Evolutionary conservation across 2,797 vertebrate genomes (phyloP).

Genomic region (Eospalax fontanierii): DNA sequence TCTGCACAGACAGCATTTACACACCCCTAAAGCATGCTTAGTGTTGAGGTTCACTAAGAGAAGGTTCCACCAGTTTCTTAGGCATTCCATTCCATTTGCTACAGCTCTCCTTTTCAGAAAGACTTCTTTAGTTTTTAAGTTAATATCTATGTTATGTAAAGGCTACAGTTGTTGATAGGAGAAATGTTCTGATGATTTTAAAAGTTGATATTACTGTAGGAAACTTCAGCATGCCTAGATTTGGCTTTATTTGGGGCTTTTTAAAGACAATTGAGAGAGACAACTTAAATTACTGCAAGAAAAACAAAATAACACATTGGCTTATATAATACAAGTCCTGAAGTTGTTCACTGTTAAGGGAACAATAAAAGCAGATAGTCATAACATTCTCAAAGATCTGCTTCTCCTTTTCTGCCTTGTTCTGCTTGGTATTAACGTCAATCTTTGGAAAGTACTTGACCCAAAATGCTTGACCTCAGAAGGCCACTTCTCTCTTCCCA

Average conservation of each 20-base stretch:
- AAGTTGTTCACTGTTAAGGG: neutral
- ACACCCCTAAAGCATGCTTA: neutral
- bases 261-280: neutral
- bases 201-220: neutral
- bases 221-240: neutral
- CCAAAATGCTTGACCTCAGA: neutral
- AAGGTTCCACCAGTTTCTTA: neutral
- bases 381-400: neutral
- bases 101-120: neutral
- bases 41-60: neutral
- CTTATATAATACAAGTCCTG: neutral
- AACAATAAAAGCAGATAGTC: neutral
- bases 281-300: neutral
- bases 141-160: neutral
- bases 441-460: neutral
- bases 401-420: neutral
- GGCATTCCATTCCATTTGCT: neutral
- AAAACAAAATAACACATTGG: neutral
- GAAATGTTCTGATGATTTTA: neutral
- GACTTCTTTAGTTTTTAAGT: conserved; percentile 9
- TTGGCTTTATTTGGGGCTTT: neutral
- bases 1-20: neutral
- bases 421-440: neutral
- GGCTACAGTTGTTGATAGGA: neutral
- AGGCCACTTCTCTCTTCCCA: neutral